Evolutionary conservation across 2,113 vertebrate species (phyloP).

Genomic region (Hiodon alosoides): DNA sequence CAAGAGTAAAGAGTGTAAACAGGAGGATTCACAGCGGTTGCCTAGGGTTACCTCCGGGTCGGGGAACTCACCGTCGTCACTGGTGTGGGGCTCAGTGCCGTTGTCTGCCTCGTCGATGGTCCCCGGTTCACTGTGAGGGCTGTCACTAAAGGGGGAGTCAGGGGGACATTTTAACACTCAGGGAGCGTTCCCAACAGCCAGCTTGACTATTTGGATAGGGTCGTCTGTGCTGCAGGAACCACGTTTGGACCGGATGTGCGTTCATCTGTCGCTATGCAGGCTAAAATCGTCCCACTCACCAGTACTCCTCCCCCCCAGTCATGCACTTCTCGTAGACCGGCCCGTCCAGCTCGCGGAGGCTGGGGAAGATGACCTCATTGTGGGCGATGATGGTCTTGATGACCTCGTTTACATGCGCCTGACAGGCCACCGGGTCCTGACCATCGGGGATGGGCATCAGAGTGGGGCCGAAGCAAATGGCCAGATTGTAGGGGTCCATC

Average conservation of each 20-base stretch:
- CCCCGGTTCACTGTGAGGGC: constrained; percentile 95
- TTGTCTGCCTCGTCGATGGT: constrained; percentile 93
- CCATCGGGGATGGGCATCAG: constrained; percentile 93
- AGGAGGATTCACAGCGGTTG: too few relatives aligned
- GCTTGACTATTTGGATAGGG: not conserved
- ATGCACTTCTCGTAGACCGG: constrained; percentile 95
- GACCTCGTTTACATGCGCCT: constrained; percentile 92
- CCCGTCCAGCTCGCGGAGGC: constrained; percentile 82
- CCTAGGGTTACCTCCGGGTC: too few relatives aligned
- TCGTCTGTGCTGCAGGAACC: not conserved
- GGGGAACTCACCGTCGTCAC: constrained; percentile 81
- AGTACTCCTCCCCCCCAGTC: constrained; percentile 91
- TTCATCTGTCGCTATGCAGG: too few relatives aligned
- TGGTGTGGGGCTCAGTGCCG: constrained; percentile 92
- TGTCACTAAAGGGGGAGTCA: constrained; percentile 71
- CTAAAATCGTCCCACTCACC: constrained; percentile 78
- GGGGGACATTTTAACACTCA: not conserved
- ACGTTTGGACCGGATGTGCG: too few relatives aligned
- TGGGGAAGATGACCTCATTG: constrained; percentile 87
- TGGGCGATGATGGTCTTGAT: constrained; percentile 93
- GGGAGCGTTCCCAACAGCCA: not conserved
- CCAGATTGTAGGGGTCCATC: constrained; percentile 96
- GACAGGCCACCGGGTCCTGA: constrained; percentile 87
- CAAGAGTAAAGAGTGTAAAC: too few relatives aligned
- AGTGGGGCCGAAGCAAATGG: constrained; percentile 93